Base-by-base conservation (phyloP, 2,888 invertebrate species). In the Ephialtes manifestator region DNA sequence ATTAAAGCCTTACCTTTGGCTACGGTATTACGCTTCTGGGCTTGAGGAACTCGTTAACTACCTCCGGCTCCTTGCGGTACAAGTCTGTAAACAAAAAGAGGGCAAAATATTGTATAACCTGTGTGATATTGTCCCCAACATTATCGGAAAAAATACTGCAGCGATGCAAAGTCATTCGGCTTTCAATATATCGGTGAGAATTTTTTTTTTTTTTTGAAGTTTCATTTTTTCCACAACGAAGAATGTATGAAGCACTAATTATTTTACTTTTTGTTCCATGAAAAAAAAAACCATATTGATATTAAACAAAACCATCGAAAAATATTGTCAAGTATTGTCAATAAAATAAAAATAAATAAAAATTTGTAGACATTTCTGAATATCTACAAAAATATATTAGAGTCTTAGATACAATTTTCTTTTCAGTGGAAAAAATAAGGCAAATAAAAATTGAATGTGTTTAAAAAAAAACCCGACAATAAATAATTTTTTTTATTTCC, bases 1-100 rank as follows among this genome's bases (percentile, higher is more conserved):
- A 81, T 84, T 81, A 82, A 77, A 78, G 24, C 68, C 78, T 81
- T 82, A 78, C 78, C 84, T 84, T 82, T 82, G 84, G 72, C 84
- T 81, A 81, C 84, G 58, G 53, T 81, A 55, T 82, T 78, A 81
- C 53, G 78, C 72, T 84, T 13, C 68, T 74, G 81, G 60, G 81
- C 39, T 70, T 68, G 53, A 70, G 81, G 76, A 84, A 78, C 81
- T 84, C 81, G 81, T 82, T 77, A 82, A 76, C 78, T 78, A 78
- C 53, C 74, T 68, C 70, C 53, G 74, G 60, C 68, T 68, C 51
- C 81, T 75, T 35, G 68, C 78, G 81, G 77, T 70, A 20, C 63
- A 55, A 74, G 28, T 81, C 84, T 67, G 81, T 55, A 84, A 77
- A 65, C 18, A 18, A 20, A 78, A 35, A 70, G 31, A 63, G 35